A percentile compares a stretch with the other conserved stretches of the same genome.
Evolutionary conservation across 2,113 vertebrate genomes (phyloP).

Genomic region (Actenoides hombroni): DNA sequence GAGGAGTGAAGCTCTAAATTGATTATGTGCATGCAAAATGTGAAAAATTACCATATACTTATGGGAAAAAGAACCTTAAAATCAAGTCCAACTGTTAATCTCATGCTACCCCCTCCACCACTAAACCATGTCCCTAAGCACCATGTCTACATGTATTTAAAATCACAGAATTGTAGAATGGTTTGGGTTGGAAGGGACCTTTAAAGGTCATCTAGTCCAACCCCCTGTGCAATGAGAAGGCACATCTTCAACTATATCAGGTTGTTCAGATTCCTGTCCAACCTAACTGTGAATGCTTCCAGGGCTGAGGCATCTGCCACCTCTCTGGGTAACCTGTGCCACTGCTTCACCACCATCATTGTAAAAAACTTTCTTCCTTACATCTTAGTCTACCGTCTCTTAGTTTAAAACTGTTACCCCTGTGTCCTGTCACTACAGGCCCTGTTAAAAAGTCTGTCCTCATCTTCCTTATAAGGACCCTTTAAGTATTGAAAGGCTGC

Average conservation of each 20-base stretch:
- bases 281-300: neutral
- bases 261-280: neutral
- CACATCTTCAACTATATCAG: neutral
- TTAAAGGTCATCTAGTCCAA: neutral
- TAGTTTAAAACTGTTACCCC: no score
- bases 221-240: no score
- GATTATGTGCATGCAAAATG: neutral
- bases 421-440: no score
- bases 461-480: neutral
- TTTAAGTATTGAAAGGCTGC: no score
- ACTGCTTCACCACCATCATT: no score
- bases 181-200: neutral
- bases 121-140: neutral
- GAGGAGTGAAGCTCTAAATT: neutral
- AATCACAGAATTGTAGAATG: neutral
- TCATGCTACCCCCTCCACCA: neutral
- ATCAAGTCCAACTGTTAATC: neutral
- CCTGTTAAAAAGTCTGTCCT: no score
- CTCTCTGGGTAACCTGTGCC: neutral
- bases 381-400: no score
- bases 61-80: neutral
- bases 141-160: neutral
- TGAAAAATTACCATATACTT: neutral
- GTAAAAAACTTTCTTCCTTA: no score
- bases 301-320: neutral